These are phyloP conservation scores for Zaprionus capensis DNA, from an alignment of 1,140 invertebrate genomes.

Conservation along the genomic window DNA sequence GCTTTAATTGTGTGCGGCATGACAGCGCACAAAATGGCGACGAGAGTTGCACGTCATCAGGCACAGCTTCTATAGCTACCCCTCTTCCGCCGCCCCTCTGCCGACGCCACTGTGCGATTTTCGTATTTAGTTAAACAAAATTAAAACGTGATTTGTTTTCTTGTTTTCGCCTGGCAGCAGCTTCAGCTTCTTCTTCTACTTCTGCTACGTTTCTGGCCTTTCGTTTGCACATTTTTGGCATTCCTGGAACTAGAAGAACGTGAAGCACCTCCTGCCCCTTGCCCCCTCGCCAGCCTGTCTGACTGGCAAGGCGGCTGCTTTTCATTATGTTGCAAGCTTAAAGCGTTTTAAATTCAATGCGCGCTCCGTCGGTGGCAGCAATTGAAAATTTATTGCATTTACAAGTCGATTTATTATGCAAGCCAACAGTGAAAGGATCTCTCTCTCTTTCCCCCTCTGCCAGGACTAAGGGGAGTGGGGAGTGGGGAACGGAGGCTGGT, in stretches of 20 bases:
- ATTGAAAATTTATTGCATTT: slow-evolving; percentile 79
- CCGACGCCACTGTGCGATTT: slow-evolving; percentile 63
- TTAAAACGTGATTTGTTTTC: slow-evolving; percentile 84
- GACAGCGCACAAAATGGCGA: slow-evolving; percentile 81
- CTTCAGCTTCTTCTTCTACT: slow-evolving; percentile 36
- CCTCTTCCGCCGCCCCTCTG: background rate
- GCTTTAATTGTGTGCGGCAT: slow-evolving; percentile 82
- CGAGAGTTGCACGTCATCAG: slow-evolving; percentile 81
- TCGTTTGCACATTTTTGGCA: slow-evolving; percentile 72
- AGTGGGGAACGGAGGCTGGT: background rate
- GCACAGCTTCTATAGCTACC: slow-evolving; percentile 39
- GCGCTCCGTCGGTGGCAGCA: slow-evolving; percentile 56
- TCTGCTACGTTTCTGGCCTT: slow-evolving; percentile 18
- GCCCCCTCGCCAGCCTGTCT: background rate
- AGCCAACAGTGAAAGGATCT: slow-evolving; percentile 15
- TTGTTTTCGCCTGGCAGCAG: slow-evolving; percentile 72
- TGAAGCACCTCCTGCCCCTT: background rate
- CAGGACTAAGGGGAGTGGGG: background rate
- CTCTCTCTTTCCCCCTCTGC: background rate
- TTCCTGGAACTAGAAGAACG: slow-evolving; percentile 37
- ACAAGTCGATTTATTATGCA: slow-evolving; percentile 81
- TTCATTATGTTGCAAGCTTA: slow-evolving; percentile 58
- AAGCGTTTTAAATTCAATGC: slow-evolving; percentile 74
- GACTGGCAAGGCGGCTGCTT: slow-evolving; percentile 17
- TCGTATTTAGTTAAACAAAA: slow-evolving; percentile 83